Evolutionary conservation across 1,140 invertebrate genomes (phyloP).

Genomic region (Phenacoccus solenopsis): DNA sequence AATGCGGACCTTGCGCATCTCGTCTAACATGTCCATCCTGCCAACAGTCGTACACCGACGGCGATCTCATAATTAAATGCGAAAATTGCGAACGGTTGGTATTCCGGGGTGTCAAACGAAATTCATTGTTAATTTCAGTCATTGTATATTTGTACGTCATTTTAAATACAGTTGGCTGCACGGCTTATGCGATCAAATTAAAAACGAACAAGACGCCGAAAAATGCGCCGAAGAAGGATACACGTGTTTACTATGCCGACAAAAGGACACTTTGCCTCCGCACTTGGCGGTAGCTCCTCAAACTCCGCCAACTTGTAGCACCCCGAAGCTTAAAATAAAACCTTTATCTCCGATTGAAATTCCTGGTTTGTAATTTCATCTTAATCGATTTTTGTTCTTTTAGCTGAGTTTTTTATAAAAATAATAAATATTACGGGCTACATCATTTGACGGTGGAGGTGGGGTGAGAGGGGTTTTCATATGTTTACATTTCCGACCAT

Average conservation of each 20-base stretch:
- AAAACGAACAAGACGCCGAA: slow-evolving; percentile 79
- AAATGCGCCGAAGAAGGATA: slow-evolving; percentile 73
- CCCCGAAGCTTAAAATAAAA: slow-evolving; percentile 33
- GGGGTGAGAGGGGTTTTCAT: no score
- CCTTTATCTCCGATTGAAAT: slow-evolving; percentile 33
- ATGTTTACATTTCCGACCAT: background rate
- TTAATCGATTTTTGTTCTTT: no score
- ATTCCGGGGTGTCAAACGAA: background rate
- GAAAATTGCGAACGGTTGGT: slow-evolving; percentile 62
- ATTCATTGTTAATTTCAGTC: background rate
- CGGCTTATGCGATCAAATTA: slow-evolving; percentile 78
- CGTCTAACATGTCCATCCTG: slow-evolving; percentile 76
- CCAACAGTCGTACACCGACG: slow-evolving; percentile 65
- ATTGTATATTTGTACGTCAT: background rate
- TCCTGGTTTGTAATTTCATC: slow-evolving; percentile 33
- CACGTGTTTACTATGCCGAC: slow-evolving; percentile 75
- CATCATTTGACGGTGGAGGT: background rate
- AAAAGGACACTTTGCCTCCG: slow-evolving; percentile 59
- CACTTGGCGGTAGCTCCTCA: slow-evolving; percentile 40
- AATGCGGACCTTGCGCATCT: slow-evolving; percentile 88
- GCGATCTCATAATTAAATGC: slow-evolving; percentile 92
- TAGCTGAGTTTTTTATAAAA: no score
- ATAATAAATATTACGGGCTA: no score
- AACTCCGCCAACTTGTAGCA: slow-evolving; percentile 29
- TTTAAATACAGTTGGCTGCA: slow-evolving; percentile 62